A percentile compares a stretch with the other conserved stretches of the same genome.
These are phyloP conservation scores for Percopsis transmontana DNA, from an alignment of 2,113 vertebrate genomes.

Conservation along the genomic window DNA sequence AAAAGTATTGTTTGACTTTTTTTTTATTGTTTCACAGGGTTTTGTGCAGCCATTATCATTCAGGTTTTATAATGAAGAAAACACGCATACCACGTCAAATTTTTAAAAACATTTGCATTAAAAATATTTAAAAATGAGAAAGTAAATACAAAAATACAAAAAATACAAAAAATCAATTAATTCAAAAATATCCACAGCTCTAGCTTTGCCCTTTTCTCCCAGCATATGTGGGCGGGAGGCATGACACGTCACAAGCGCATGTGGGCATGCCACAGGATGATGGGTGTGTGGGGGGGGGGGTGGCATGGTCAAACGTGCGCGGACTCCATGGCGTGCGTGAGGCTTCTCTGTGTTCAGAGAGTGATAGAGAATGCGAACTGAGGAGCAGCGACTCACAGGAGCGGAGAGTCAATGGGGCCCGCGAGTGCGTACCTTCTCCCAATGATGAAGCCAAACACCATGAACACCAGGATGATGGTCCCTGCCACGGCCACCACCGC, in stretches of 20 bases:
- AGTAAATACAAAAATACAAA: background rate
- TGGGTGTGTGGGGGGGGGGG: constrained; percentile 51
- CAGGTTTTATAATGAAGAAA: too few relatives aligned
- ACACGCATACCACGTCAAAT: too few relatives aligned
- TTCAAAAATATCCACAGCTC: background rate
- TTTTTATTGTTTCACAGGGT: too few relatives aligned
- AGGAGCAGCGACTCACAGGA: constrained; percentile 82
- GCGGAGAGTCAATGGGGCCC: constrained; percentile 82
- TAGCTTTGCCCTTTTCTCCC: too few relatives aligned
- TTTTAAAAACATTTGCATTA: too few relatives aligned
- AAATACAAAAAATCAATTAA: constrained; percentile 33
- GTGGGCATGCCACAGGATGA: constrained; percentile 67
- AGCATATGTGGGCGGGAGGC: constrained; percentile 4
- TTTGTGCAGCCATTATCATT: too few relatives aligned
- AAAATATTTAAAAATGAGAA: too few relatives aligned
- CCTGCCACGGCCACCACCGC: constrained; percentile 98
- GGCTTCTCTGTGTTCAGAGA: constrained; percentile 50
- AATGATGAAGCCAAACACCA: constrained; percentile 99
- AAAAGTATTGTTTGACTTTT: too few relatives aligned
- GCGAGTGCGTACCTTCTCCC: constrained; percentile 93
- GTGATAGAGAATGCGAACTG: constrained; percentile 77
- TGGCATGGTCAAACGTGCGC: background rate
- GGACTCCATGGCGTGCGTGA: constrained; percentile 41
- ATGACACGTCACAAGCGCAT: constrained; percentile 55
- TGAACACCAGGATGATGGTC: constrained; percentile 98